phyloP scores from a whole-genome alignment of 2,797 vertebrate genomes.

The Poeciliopsis presidionis region DNA sequence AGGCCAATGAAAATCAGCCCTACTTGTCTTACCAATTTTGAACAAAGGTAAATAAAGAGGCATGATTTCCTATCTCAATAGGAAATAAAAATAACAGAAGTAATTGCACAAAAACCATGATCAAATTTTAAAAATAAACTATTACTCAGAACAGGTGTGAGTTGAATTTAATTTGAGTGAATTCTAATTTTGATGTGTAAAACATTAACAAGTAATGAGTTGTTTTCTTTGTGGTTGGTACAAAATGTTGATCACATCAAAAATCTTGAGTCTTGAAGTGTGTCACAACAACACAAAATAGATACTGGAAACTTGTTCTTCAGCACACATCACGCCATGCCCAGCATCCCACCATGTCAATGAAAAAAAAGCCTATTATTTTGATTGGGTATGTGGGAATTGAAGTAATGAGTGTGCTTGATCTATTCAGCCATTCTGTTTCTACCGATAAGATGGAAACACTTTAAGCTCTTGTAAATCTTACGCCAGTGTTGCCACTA shows the following conservation, averaged over 20 bases:
- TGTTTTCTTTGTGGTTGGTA: not conserved
- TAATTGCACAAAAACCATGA: not conserved
- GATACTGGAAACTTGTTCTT: conserved; percentile 57
- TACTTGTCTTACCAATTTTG: not conserved
- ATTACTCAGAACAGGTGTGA: not conserved
- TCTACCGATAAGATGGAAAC: conserved; percentile 16
- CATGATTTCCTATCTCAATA: not conserved
- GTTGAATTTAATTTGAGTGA: not conserved
- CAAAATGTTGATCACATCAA: not conserved
- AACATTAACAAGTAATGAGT: not conserved
- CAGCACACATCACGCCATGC: conserved; percentile 43
- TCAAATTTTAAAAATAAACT: not conserved
- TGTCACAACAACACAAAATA: not conserved
- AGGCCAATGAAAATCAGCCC: not conserved
- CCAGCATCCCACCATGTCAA: conserved; percentile 31
- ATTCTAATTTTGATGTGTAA: not conserved
- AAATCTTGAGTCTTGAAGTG: not conserved
- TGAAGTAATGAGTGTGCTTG: conserved; percentile 64
- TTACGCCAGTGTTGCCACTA: conserved; percentile 1
- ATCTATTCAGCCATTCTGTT: conserved; percentile 20
- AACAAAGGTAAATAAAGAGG: not conserved
- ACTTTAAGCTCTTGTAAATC: conserved; percentile 43
- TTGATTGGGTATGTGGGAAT: conserved; percentile 65
- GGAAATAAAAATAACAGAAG: not conserved
- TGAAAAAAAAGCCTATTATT: conserved; percentile 62